phyloP scores from a whole-genome alignment of 2,113 vertebrate species.

The Dendropsophus ebraccatus region DNA sequence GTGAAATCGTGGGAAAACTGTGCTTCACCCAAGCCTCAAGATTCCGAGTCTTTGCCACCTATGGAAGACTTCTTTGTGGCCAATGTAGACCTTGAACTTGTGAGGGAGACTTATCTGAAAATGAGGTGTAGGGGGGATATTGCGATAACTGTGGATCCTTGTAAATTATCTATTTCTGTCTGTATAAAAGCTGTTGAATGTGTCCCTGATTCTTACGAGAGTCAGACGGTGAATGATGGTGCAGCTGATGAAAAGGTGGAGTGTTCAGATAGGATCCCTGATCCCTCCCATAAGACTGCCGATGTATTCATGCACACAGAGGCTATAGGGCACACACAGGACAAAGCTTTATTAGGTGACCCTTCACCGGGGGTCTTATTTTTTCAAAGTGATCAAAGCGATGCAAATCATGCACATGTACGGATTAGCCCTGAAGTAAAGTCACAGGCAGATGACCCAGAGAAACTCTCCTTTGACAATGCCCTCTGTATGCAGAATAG shows the following conservation, averaged over 20 bases:
- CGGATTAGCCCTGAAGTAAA: slow-evolving; percentile 59
- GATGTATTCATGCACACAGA: slow-evolving; percentile 47
- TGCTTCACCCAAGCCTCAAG: slow-evolving; percentile 44
- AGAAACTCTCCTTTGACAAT: slow-evolving; percentile 53
- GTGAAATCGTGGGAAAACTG: slow-evolving; percentile 61
- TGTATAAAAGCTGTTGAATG: slow-evolving; percentile 59
- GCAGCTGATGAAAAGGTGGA: slow-evolving; percentile 55
- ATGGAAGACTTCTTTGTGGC: slow-evolving; percentile 60
- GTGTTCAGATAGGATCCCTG: slow-evolving; percentile 60
- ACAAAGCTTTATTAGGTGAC: slow-evolving; percentile 71
- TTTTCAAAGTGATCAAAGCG: slow-evolving; percentile 67
- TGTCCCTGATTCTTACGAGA: slow-evolving; percentile 48
- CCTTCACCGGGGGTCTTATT: slow-evolving; percentile 87
- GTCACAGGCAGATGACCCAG: slow-evolving; percentile 42
- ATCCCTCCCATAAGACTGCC: slow-evolving; percentile 61
- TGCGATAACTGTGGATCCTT: slow-evolving; percentile 59
- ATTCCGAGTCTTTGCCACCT: slow-evolving; percentile 51
- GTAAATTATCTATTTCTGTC: slow-evolving; percentile 49
- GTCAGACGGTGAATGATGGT: slow-evolving; percentile 44
- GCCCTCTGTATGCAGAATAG: slow-evolving; percentile 46
- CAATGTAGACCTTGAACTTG: slow-evolving; percentile 59
- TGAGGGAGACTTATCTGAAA: slow-evolving; percentile 57
- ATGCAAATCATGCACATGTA: not conserved
- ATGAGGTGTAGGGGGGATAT: slow-evolving; percentile 51
- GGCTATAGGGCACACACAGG: slow-evolving; percentile 61